Evolutionary conservation across 2,797 vertebrate genomes (phyloP).

Genomic region (Tangara arthus): DNA sequence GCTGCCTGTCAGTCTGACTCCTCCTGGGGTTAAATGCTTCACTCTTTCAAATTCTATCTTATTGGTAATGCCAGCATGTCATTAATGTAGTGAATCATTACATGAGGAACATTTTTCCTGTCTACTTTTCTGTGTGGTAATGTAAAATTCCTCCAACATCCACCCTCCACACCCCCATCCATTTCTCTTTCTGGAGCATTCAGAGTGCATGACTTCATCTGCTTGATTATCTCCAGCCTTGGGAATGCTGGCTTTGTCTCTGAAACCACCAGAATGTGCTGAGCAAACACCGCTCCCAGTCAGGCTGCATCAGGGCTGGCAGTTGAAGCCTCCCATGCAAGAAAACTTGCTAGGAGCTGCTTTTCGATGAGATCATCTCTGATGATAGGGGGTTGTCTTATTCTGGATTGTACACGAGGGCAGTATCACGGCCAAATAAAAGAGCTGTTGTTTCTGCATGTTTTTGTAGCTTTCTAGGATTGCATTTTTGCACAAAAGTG

Average conservation of each 20-base stretch:
- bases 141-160: background rate
- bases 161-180: background rate
- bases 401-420: background rate
- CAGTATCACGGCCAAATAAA: background rate
- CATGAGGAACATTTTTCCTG: background rate
- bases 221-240: background rate
- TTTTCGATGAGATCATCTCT: background rate
- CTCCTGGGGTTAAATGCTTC: background rate
- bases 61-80: background rate
- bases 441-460: constrained; percentile 11
- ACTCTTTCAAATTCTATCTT: background rate
- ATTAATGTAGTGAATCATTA: background rate
- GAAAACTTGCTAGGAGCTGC: background rate
- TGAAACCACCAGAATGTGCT: constrained; percentile 20
- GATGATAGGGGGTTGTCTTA: background rate
- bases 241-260: constrained; percentile 40
- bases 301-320: background rate
- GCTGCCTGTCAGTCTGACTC: background rate
- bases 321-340: background rate
- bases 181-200: background rate
- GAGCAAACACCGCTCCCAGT: background rate
- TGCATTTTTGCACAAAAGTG: background rate
- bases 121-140: background rate
- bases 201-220: constrained; percentile 40
- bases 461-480: constrained; percentile 10